These are phyloP conservation scores for Drosophila setosimentum DNA, from an alignment of 2,888 invertebrate species.

Conservation along the genomic window DNA sequence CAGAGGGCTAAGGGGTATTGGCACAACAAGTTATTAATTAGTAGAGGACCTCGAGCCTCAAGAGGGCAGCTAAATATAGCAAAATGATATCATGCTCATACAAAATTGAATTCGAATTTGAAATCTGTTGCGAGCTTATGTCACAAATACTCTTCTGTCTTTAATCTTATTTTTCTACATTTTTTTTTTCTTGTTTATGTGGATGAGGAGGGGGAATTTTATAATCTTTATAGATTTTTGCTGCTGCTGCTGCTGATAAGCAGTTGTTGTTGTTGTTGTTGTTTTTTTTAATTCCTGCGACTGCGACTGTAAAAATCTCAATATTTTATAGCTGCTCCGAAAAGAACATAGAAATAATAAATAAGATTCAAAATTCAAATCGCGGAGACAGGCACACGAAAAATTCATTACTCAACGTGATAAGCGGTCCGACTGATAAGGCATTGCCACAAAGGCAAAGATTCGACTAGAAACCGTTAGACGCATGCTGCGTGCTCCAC, in stretches of 20 bases:
- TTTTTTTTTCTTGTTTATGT: background rate
- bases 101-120: conserved; percentile 22
- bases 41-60: conserved; percentile 10
- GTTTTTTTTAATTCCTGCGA: conserved; percentile 23
- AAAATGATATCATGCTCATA: conserved; percentile 47
- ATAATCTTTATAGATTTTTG: conserved; percentile 53
- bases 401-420: conserved; percentile 63
- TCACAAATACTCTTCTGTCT: conserved; percentile 42
- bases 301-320: conserved; percentile 49
- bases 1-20: conserved; percentile 60
- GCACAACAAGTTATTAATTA: conserved; percentile 78
- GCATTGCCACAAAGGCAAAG: conserved; percentile 39
- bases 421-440: conserved; percentile 68
- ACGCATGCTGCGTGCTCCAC: conserved; percentile 63
- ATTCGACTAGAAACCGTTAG: conserved; percentile 52
- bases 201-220: conserved; percentile 14
- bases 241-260: conserved; percentile 64
- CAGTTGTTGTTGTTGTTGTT: conserved; percentile 14
- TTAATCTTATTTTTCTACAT: conserved; percentile 22
- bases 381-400: conserved; percentile 48
- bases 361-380: conserved; percentile 19
- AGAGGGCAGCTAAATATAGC: conserved; percentile 50
- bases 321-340: conserved; percentile 61
- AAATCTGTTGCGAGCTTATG: conserved; percentile 61
- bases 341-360: conserved; percentile 23